Evolutionary conservation across 2,113 vertebrate genomes (phyloP).

Genomic region (Parus major): DNA sequence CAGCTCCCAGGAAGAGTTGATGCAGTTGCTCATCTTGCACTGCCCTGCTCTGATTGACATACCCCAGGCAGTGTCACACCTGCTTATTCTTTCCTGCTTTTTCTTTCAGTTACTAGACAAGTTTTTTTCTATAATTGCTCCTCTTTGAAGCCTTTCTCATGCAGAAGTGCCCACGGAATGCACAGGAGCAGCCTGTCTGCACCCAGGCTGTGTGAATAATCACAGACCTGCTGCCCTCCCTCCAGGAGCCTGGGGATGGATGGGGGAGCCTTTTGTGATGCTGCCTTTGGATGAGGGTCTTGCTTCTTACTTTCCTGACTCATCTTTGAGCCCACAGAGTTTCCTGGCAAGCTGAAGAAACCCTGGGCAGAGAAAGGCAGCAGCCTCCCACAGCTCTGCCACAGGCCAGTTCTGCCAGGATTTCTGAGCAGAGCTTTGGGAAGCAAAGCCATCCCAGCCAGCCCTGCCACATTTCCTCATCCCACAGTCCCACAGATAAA

Average conservation of each 20-base stretch:
- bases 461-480: not conserved
- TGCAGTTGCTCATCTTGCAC: not conserved
- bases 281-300: not conserved
- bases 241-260: not conserved
- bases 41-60: not conserved
- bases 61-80: not conserved
- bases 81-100: not conserved
- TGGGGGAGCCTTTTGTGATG: not conserved
- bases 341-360: constrained; percentile 71
- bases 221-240: not conserved
- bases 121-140: not conserved
- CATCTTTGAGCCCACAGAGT: constrained; percentile 32
- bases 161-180: not conserved
- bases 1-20: not conserved
- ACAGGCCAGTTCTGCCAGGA: not conserved
- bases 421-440: not conserved
- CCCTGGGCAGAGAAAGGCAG: constrained; percentile 22
- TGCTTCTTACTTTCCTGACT: not conserved
- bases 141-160: not conserved
- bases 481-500: not conserved
- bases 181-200: not conserved
- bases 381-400: not conserved
- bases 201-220: not conserved
- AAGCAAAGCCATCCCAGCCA: not conserved
- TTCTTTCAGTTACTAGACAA: not conserved